Evolutionary conservation across 2,797 vertebrate species (phyloP).

Genomic region (Typhlichthys eigenmanni): DNA sequence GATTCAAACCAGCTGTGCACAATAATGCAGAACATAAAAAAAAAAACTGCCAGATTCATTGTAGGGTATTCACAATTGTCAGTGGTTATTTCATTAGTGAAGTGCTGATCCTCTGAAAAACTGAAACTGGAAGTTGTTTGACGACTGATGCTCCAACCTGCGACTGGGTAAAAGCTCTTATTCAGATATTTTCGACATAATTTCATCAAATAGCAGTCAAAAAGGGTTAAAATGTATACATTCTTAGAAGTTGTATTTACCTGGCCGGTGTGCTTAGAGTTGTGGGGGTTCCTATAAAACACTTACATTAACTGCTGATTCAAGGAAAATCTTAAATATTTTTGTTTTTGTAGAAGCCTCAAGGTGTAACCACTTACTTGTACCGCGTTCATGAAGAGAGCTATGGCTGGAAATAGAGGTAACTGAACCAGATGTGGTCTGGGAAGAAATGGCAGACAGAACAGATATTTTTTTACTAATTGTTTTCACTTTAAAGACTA

Average conservation of each 20-base stretch:
- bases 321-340: neutral
- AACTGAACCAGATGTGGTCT: slow-evolving; percentile 71
- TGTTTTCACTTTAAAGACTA: no score
- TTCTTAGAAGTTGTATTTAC: slow-evolving; percentile 41
- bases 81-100: slow-evolving; percentile 50
- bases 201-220: neutral
- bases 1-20: slow-evolving; percentile 2
- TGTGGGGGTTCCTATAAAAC: slow-evolving; percentile 63
- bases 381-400: slow-evolving; percentile 56
- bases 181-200: neutral
- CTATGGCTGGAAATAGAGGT: slow-evolving; percentile 63
- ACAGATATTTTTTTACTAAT: no score
- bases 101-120: slow-evolving; percentile 53
- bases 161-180: slow-evolving; percentile 25
- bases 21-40: neutral
- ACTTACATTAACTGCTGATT: neutral
- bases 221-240: neutral
- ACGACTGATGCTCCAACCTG: slow-evolving; percentile 63
- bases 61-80: slow-evolving; percentile 1
- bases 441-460: slow-evolving; percentile 8
- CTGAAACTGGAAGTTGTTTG: slow-evolving; percentile 66
- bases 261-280: slow-evolving; percentile 59
- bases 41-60: neutral
- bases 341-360: neutral
- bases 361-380: slow-evolving; percentile 66